Conservation (phyloP, 2,113 vertebrate genomes). For the Azemiops feae region DNA sequence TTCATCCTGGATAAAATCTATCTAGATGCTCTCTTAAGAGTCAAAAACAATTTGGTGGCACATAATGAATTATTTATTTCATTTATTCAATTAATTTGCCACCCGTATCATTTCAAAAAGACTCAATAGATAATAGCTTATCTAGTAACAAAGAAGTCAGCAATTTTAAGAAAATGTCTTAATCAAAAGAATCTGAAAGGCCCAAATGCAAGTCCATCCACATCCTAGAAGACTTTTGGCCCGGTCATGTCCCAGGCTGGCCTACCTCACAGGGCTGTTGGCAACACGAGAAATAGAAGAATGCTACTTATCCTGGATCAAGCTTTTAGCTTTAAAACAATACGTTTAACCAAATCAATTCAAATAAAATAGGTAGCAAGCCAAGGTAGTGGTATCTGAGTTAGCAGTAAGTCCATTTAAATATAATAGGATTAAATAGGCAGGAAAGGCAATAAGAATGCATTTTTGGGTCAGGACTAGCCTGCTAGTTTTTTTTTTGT, state of each 20-base stretch:
- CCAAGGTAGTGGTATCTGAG: neutral
- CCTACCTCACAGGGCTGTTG: neutral
- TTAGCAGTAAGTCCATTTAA: neutral
- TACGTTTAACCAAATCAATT: neutral
- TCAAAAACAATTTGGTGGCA: too few relatives aligned
- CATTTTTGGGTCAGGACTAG: neutral
- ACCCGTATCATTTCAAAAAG: neutral
- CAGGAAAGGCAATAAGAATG: neutral
- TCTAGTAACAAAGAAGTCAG: neutral
- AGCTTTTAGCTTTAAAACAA: neutral
- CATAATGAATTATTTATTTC: too few relatives aligned
- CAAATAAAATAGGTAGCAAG: neutral
- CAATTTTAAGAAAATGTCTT: neutral
- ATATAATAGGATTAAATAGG: neutral
- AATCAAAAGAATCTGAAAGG: neutral
- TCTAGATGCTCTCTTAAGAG: too few relatives aligned
- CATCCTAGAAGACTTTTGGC: neutral
- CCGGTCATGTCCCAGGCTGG: fast-evolving
- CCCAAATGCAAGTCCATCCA: neutral
- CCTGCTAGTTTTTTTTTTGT: neutral
- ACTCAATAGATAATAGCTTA: neutral
- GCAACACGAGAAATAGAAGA: neutral
- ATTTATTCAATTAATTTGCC: neutral
- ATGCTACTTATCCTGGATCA: neutral
- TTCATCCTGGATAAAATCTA: too few relatives aligned